Evolutionary conservation across 2,888 invertebrate genomes (phyloP), one percentile per base, ranked within the genome.

Genomic region (Quadroppia sp.): DNA sequence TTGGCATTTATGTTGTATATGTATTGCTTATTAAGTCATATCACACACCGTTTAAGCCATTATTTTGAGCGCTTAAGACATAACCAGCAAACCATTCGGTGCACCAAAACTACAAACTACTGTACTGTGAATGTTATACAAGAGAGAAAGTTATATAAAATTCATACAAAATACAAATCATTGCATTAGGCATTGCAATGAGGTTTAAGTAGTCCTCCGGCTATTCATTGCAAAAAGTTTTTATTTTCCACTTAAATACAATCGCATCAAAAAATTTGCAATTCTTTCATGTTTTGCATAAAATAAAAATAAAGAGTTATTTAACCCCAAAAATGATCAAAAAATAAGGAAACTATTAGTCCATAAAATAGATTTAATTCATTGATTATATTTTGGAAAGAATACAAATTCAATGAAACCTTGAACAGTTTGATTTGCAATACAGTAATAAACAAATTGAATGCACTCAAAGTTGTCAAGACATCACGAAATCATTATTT

Each of bases 41-140:
- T 59, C 59, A 59, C 59, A 59, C 6, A 15, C 59, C 13, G 25
- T 28, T n/a, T n/a, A 15, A 59, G 6, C 25, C 23, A 59, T 59
- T 59, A 59, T 20, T 50, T 20, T 50, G 20, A 17, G 50, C 17
- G 59, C 13, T n/a, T n/a, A n/a, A 59, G 59, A 59, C 59, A 59
- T 59, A 59, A 59, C 59, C 59, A 59, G 28, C n/a, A 59, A 59
- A 59, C 59, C 59, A 59, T 59, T 59, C 59, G 59, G 59, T 59
- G 59, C 59, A 59, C 59, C 59, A 59, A 59, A 59, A 59, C 59
- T 59, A 59, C 23, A 59, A 59, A 59, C 59, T 25, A 59, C 13
- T 28, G 20, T 28, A n/a, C 13, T 28, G 3, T 2, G 30, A 59
- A 59, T 9, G 15, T 25, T 9, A 13, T 1, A 25, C 28, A 59